A percentile compares a stretch with the other conserved stretches of the same genome.
phyloP scores from a whole-genome alignment of 2,888 invertebrate genomes.

The Himalopsyche tibetana region DNA sequence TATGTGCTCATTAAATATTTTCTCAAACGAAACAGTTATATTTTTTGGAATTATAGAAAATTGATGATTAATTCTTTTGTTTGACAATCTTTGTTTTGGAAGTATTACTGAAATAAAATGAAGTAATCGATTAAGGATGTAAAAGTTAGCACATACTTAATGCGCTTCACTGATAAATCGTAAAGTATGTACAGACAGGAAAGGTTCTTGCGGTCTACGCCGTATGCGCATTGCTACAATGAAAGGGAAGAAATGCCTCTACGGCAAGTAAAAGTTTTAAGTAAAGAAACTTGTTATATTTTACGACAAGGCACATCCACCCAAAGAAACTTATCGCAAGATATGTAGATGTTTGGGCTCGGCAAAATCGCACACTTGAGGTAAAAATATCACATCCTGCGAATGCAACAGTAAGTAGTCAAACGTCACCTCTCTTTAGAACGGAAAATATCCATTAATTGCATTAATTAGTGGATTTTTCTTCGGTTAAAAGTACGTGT shows the following conservation, averaged over 20 bases:
- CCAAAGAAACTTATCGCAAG: slow-evolving; percentile 34
- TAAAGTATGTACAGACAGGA: slow-evolving; percentile 5
- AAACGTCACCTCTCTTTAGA: not conserved
- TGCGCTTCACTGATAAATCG: slow-evolving; percentile 43
- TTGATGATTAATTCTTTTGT: too few relatives aligned
- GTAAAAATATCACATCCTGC: slow-evolving; percentile 1
- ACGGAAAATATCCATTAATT: too few relatives aligned
- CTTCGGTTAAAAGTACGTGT: too few relatives aligned
- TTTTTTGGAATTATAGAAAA: too few relatives aligned
- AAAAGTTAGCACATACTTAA: not conserved
- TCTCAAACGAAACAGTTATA: too few relatives aligned
- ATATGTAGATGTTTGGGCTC: slow-evolving; percentile 44
- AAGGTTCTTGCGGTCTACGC: slow-evolving; percentile 52
- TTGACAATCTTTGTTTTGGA: too few relatives aligned
- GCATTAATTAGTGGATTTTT: too few relatives aligned
- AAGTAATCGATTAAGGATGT: too few relatives aligned
- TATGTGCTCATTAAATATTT: too few relatives aligned
- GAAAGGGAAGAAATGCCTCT: slow-evolving; percentile 53
- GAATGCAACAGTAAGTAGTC: not conserved
- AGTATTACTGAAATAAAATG: too few relatives aligned
- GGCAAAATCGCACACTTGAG: slow-evolving; percentile 20
- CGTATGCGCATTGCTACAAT: slow-evolving; percentile 41
- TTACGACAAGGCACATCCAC: slow-evolving; percentile 47
- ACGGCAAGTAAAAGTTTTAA: slow-evolving; percentile 64
- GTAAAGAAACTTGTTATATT: slow-evolving; percentile 65